These are phyloP conservation scores for Lasioglossum calceatum DNA, from an alignment of 2,888 invertebrate genomes.

Conservation along the genomic window DNA sequence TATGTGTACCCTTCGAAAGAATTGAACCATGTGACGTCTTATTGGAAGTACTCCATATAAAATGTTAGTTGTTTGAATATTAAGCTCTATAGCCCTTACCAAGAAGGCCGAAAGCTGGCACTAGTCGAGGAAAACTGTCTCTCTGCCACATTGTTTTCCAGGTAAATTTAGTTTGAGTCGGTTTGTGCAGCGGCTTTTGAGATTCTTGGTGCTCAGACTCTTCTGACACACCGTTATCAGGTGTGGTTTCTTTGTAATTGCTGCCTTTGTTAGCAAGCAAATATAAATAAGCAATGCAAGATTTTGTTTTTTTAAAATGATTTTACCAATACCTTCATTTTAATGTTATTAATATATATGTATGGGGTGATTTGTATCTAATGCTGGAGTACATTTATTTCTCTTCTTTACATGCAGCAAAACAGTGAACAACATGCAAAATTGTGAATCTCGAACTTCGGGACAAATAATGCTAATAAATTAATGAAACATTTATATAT, in stretches of 20 bases:
- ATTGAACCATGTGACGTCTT: neutral
- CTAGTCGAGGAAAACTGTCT: constrained; percentile 79
- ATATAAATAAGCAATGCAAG: constrained; percentile 68
- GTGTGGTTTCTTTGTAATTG: constrained; percentile 71
- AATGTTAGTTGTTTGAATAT: constrained; percentile 45
- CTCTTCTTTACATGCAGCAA: constrained; percentile 21
- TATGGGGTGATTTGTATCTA: constrained; percentile 26
- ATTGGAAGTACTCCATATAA: constrained; percentile 32
- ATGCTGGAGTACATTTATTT: constrained; percentile 31
- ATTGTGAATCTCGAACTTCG: constrained; percentile 59
- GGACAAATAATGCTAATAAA: constrained; percentile 20
- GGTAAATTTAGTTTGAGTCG: constrained; percentile 79
- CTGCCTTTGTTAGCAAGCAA: constrained; percentile 80
- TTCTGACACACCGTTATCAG: constrained; percentile 65
- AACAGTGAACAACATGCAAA: constrained; percentile 53
- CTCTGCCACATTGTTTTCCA: constrained; percentile 80
- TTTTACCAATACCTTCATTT: constrained; percentile 50
- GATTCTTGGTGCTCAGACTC: constrained; percentile 70
- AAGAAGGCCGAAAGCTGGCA: constrained; percentile 80
- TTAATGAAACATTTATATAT: constrained; percentile 11
- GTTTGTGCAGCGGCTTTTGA: constrained; percentile 73
- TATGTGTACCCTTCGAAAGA: neutral
- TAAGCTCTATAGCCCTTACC: constrained; percentile 77
- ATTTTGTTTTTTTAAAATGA: constrained; percentile 54
- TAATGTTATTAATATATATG: constrained; percentile 33